Evolutionary conservation across 2,113 vertebrate species (phyloP), one percentile per base, ranked within the genome.

Genomic region (Scophthalmus maximus): DNA sequence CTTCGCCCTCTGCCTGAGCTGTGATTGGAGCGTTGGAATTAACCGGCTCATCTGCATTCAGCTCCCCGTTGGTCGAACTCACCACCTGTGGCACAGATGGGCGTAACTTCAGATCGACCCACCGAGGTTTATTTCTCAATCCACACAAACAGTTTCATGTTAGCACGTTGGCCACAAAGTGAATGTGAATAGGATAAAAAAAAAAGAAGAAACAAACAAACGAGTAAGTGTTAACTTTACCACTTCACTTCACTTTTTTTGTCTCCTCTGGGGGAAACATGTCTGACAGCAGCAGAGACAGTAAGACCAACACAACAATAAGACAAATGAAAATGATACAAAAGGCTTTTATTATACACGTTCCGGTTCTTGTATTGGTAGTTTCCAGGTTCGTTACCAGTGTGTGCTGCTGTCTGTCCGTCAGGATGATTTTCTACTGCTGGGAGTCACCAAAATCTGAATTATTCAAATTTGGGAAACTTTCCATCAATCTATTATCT

Each of bases 61-160:
- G 95, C 92, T 99, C 97, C 76, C 98, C 98, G 1, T 99, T 99
- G 81, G 97, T 98, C 5, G 97, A 99, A 82, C 95, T 98, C 65
- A 98, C 96, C 94, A 99, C 97, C 98, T 99, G 93, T 11, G 90
- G 92, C 29, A 94, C 81, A 92, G 61, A 88, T 20, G 23, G 25
- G 26, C 2, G 58, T 76, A 69, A 79, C 18, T 78, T 80, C 26
- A 75, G 44, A 61, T 29, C 18, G 8, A 68, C 11, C 25, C 29
- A 1, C 10, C 30, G 17, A 60, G 8, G 25, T 46, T 52, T 36
- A 6, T 50, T 5, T 34, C 9, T 46, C 2, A 38, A 6, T 34
- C 20, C 23, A 47, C 29, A 34, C 26, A 52, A n/a, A 22, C 23
- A 36, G 25, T 56, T 34, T 29, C 17, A 49, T 30, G 34, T 44